Conservation (phyloP, 64 coral and sea anemone genomes). For the Exaiptasia diaphana region DNA sequence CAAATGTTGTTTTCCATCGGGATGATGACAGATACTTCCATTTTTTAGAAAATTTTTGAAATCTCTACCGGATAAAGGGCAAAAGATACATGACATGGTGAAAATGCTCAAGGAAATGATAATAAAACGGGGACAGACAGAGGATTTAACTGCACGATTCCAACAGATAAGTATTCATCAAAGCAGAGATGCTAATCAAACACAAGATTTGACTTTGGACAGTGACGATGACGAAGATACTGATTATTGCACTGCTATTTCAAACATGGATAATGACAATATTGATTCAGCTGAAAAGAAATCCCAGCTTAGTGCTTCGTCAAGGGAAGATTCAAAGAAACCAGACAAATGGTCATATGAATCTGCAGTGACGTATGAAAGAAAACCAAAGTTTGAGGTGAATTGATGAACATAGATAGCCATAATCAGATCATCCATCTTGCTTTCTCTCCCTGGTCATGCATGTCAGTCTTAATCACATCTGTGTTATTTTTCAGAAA, state of each 20-base stretch:
- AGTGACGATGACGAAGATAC: constrained; percentile 39
- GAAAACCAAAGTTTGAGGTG: constrained; percentile 30
- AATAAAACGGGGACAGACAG: neutral
- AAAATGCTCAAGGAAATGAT: constrained; percentile 28
- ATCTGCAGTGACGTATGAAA: constrained; percentile 16
- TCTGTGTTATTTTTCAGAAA: constrained; percentile 16
- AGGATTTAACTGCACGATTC: constrained; percentile 17
- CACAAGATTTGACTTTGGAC: constrained; percentile 1
- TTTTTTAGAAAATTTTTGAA: constrained; percentile 22
- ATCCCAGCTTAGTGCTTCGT: neutral
- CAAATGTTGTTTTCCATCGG: neutral
- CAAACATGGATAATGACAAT: neutral
- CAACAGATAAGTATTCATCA: constrained; percentile 6
- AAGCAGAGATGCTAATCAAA: neutral
- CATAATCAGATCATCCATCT: neutral
- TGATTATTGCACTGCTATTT: neutral
- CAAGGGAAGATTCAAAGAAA: neutral
- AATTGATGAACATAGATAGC: neutral
- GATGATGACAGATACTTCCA: neutral
- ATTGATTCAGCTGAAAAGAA: neutral
- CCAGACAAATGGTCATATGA: constrained; percentile 22
- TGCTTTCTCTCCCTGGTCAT: neutral
- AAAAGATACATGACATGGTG: constrained; percentile 27
- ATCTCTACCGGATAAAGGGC: constrained; percentile 51
- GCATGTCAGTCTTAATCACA: neutral